phyloP scores from a whole-genome alignment of 1,140 invertebrate genomes.

The Hypsibius dujardini region DNA sequence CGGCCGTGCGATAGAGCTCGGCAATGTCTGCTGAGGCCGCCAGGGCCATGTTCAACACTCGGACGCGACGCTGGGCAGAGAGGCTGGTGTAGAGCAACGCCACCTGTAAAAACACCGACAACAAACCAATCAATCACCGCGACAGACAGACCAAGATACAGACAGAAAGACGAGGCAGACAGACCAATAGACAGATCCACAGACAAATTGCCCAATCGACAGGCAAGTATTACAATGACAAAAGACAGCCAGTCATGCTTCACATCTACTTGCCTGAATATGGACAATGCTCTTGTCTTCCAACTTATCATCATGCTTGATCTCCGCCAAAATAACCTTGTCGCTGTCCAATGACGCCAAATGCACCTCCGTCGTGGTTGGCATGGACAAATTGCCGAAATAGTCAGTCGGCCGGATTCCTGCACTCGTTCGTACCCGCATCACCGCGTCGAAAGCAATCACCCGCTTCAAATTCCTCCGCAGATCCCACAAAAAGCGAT shows the following conservation, averaged over 20 bases:
- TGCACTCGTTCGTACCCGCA: conserved; percentile 63
- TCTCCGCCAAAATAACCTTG: conserved; percentile 73
- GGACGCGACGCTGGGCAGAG: conserved; percentile 65
- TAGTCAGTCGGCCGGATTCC: conserved; percentile 93
- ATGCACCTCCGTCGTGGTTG: conserved; percentile 92
- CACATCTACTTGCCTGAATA: conserved; percentile 41
- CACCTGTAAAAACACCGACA: conserved; percentile 33
- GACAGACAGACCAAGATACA: no score
- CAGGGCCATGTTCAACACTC: conserved; percentile 81
- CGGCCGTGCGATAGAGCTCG: conserved; percentile 76
- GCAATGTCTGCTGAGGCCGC: conserved; percentile 73
- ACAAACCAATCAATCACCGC: conserved; percentile 16
- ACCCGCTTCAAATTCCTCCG: conserved; percentile 56
- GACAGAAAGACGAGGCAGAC: no score
- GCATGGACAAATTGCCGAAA: conserved; percentile 92
- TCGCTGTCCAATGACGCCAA: conserved; percentile 68
- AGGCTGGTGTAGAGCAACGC: conserved; percentile 86
- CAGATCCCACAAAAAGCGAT: conserved; percentile 66
- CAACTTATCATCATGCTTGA: conserved; percentile 97
- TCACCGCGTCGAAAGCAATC: conserved; percentile 79
- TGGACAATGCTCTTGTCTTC: conserved; percentile 75
- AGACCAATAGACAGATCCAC: no score
- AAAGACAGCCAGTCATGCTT: no score
- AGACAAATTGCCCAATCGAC: no score
- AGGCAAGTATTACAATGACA: no score